Conservation (phyloP, 2,888 invertebrate genomes). For the Eretmocerus hayati region DNA sequence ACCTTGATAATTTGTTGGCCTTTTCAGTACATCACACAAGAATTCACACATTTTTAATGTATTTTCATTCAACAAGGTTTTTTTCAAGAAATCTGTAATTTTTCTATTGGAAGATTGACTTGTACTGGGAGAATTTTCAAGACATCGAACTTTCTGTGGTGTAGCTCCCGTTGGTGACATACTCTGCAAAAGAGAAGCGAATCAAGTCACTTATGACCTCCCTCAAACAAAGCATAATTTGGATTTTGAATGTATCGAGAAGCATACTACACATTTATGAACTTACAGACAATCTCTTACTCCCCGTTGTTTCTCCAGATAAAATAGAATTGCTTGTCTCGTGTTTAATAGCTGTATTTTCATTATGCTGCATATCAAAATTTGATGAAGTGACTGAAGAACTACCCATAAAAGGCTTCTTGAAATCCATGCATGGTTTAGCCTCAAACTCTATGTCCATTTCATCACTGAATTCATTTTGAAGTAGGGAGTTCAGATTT, state of each 20-base stretch:
- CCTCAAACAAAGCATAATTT: no score
- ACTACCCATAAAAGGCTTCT: no score
- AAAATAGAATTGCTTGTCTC: neutral
- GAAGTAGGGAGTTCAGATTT: neutral
- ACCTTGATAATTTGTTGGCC: constrained; percentile 16
- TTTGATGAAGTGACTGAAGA: no score
- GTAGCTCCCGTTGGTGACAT: constrained; percentile 21
- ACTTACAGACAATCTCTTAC: constrained; percentile 20
- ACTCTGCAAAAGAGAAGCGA: constrained; percentile 22
- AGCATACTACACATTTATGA: neutral
- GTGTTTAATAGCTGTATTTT: no score
- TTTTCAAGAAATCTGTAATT: constrained; percentile 28
- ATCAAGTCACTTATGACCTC: no score
- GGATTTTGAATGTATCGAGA: no score
- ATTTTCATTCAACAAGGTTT: constrained; percentile 11
- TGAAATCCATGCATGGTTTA: constrained; percentile 1
- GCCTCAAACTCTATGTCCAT: constrained; percentile 10
- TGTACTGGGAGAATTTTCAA: constrained; percentile 20
- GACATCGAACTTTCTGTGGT: constrained; percentile 26
- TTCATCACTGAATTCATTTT: constrained; percentile 8
- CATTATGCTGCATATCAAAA: no score
- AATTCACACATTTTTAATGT: constrained; percentile 28
- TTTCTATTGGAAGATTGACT: constrained; percentile 18
- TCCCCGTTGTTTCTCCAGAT: constrained; percentile 4
- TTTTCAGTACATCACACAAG: constrained; percentile 28